Percentiles rank a stretch among this genome's conserved stretches.
Conservation (phyloP, 2,113 vertebrate genomes). For the Zeus faber region DNA sequence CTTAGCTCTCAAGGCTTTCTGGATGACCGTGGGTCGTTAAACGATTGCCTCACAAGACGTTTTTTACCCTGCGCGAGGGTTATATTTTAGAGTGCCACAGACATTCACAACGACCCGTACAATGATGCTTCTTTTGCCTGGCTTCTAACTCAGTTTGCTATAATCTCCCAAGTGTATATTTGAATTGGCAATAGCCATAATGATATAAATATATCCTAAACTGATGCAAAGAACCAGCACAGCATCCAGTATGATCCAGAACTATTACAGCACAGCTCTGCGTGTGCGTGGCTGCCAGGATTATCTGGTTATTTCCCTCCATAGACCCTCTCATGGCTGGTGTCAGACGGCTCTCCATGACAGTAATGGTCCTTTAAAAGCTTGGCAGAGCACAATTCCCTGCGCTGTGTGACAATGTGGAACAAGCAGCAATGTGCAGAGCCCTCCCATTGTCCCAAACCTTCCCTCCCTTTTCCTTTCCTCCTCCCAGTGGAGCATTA, state of each 20-base stretch:
- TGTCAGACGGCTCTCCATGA: slow-evolving; percentile 40
- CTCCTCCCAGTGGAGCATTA: slow-evolving; percentile 1
- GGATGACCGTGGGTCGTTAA: slow-evolving; percentile 6
- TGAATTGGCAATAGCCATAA: too few species aligned
- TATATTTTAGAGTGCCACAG: not conserved
- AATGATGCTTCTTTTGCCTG: too few species aligned
- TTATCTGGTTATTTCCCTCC: slow-evolving; percentile 44
- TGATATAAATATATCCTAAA: not conserved
- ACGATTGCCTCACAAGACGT: not conserved
- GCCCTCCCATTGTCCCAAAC: slow-evolving; percentile 16
- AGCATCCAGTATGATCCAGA: slow-evolving; percentile 19
- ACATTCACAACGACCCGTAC: too few species aligned
- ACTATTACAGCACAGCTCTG: slow-evolving; percentile 31
- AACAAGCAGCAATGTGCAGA: slow-evolving; percentile 32
- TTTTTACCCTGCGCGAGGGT: not conserved
- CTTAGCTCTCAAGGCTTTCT: slow-evolving; percentile 24
- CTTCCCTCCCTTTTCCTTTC: not conserved
- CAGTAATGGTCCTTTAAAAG: slow-evolving; percentile 62
- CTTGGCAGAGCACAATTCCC: slow-evolving; percentile 46
- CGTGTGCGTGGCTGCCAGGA: slow-evolving; percentile 9
- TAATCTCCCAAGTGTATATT: too few species aligned
- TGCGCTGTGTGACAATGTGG: slow-evolving; percentile 39
- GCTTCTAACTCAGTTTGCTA: too few species aligned
- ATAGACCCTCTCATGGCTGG: slow-evolving; percentile 31
- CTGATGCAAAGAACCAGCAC: not conserved